Percentiles rank a stretch among this genome's conserved stretches.
These are phyloP conservation scores for Branchellion lobata DNA, from an alignment of 2,888 invertebrate species.

Conservation along the genomic window DNA sequence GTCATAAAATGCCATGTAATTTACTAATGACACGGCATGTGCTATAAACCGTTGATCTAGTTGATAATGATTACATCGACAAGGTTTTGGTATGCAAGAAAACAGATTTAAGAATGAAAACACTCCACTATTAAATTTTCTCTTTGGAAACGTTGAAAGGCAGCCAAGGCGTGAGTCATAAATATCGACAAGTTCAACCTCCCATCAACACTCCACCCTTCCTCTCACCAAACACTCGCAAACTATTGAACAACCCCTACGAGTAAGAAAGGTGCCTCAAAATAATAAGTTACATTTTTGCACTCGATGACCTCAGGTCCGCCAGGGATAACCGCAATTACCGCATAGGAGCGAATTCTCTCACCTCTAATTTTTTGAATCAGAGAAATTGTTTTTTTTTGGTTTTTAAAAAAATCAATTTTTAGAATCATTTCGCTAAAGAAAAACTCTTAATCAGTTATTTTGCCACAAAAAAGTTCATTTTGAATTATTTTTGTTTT, in stretches of 20 bases:
- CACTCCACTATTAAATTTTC: too few species aligned
- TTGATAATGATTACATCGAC: too few species aligned
- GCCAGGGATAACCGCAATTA: slow-evolving; percentile 11
- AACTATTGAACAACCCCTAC: neutral
- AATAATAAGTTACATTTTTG: slow-evolving; percentile 9
- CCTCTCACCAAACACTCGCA: too few species aligned
- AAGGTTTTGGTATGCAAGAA: too few species aligned
- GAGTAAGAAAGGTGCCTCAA: neutral
- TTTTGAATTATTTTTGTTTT: neutral
- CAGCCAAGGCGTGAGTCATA: too few species aligned
- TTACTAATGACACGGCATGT: too few species aligned
- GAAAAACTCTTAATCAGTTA: neutral
- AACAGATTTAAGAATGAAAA: too few species aligned
- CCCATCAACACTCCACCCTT: too few species aligned
- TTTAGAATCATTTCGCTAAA: neutral
- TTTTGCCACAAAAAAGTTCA: neutral
- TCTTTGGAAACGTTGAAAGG: too few species aligned
- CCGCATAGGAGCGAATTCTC: slow-evolving; percentile 14
- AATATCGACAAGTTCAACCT: too few species aligned
- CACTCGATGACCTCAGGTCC: slow-evolving; percentile 1
- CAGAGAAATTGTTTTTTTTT: neutral
- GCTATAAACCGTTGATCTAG: too few species aligned
- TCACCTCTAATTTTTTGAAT: slow-evolving; percentile 1
- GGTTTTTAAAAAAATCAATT: slow-evolving; percentile 1
- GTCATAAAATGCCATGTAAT: too few species aligned